Evolutionary conservation across 2,888 invertebrate genomes (phyloP), one percentile per base, ranked within the genome.

Genomic region (Nemapogon koenigi): DNA sequence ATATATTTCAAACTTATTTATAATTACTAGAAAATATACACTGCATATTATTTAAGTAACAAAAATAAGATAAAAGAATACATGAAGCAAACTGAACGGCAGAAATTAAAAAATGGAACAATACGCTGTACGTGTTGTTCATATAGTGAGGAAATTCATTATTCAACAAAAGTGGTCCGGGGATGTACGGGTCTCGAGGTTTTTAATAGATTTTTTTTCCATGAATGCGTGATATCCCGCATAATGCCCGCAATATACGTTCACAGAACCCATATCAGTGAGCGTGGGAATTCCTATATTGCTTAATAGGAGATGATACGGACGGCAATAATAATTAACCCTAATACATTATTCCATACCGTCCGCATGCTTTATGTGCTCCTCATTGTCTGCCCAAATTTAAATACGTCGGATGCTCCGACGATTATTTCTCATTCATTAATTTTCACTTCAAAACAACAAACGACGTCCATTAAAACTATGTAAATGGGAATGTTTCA

Each of bases 61-160:
- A 11, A 26, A 26, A 26, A 11, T 11, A 26, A 26, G 26, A 3
- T 2, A 15, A 15, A 15, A 27, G 13, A 13, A 11, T 6, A 3
- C 13, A 2, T 28, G 22, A 28, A 4, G 15, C 13, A 4, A 11
- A 28, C 11, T 28, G 10, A 28, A 28, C 13, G 16, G 10, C 16
- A 16, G 16, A 59, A 60, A 63, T 68, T 65, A 65, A 67, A 68
- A 67, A 65, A 62, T 52, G 55, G 57, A 52, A 52, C 58, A 57
- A 60, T 59, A 59, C 56, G n/a, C n/a, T n/a, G 52, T 36, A 59
- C 55, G 52, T 35, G 35, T 19, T 16, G 33, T 16, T 51, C 55
- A 55, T 8, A 16, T 41, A 55, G 53, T 51, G 53, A 49, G 47
- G 52, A 49, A 54, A 59, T 70, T 58, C 55, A 68, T 69, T 67